phyloP scores from a whole-genome alignment of 2,113 vertebrate genomes.

The Octodon degus region DNA sequence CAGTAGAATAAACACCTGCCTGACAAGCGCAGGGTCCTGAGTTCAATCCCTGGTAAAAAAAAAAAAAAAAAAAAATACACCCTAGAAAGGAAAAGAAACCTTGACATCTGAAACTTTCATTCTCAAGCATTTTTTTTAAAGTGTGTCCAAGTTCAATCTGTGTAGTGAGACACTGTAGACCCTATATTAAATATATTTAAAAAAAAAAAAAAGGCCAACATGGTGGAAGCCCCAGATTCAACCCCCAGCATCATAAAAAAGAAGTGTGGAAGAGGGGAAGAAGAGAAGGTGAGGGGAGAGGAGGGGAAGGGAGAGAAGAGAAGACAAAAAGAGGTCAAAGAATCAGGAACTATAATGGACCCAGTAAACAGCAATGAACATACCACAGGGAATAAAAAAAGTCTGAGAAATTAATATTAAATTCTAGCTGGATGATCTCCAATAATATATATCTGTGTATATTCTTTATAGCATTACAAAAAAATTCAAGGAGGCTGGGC shows the following conservation, averaged over 20 bases:
- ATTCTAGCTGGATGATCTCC: neutral
- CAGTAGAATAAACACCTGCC: too few relatives aligned
- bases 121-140: neutral
- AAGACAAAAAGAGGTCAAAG: neutral
- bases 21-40: too few relatives aligned
- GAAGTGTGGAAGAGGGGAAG: neutral
- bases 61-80: too few relatives aligned
- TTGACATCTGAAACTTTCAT: neutral
- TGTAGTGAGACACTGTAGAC: too few relatives aligned
- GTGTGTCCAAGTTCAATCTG: too few relatives aligned
- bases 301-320: too few relatives aligned
- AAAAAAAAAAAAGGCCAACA: slow-evolving; percentile 29
- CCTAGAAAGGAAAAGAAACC: too few relatives aligned
- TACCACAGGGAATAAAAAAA: neutral
- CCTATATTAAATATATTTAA: too few relatives aligned
- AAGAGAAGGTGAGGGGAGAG: too few relatives aligned
- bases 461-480: neutral
- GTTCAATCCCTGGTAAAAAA: too few relatives aligned
- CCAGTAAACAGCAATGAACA: neutral
- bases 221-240: too few relatives aligned
- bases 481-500: neutral
- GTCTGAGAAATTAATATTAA: neutral
- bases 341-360: neutral
- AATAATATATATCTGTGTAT: neutral
- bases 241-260: neutral